Evolutionary conservation across 2,113 vertebrate genomes (phyloP), one percentile per base, ranked within the genome.

Genomic region (Eubucco bourcierii): DNA sequence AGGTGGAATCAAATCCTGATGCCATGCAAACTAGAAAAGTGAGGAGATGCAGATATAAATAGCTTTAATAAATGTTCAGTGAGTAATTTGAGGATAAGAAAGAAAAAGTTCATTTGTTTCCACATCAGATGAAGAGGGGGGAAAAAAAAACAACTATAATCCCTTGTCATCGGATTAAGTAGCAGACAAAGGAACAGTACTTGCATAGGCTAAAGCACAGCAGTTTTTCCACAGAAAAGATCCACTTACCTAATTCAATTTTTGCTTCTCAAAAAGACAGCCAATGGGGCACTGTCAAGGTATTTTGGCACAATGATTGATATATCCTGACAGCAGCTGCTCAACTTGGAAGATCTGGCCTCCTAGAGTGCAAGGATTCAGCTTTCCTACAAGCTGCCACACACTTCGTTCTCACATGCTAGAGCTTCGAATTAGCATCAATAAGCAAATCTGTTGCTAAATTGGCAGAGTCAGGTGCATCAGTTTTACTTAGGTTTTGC

Each of bases 281-380:
- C 47, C 27, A 52, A n/a, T 59, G 78, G 34, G 61, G 34, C 56
- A 82, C 58, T 82, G 50, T 60, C 68, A 91, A 90, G 72, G 75
- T 90, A 71, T 81, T 95, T 89, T 64, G 68, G 53, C 55, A 80
- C 60, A 64, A 5, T 33, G 53, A 93, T 46, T 77, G 75, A 89
- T 70, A 10, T 2, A 59, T 37, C 61, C 59, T 92, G 72, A 75
- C 59, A 89, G 72, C 58, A 90, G 78, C 80, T 90, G 78, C 72
- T 96, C 91, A 87, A 67, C 53, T 64, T 85, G 61, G 82, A 95
- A 93, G 68, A 79, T 33, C 17, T 55, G 50, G 21, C 31, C 39
- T 94, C 66, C 74, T 90, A 4, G 25, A 91, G 41, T 25, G 10
- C 61, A 88, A 87, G 72, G 61, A 86, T 76, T 60, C 77, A 50